These are phyloP conservation scores for Onychorhynchus coronatus DNA, from an alignment of 2,113 vertebrate species.

Conservation along the genomic window DNA sequence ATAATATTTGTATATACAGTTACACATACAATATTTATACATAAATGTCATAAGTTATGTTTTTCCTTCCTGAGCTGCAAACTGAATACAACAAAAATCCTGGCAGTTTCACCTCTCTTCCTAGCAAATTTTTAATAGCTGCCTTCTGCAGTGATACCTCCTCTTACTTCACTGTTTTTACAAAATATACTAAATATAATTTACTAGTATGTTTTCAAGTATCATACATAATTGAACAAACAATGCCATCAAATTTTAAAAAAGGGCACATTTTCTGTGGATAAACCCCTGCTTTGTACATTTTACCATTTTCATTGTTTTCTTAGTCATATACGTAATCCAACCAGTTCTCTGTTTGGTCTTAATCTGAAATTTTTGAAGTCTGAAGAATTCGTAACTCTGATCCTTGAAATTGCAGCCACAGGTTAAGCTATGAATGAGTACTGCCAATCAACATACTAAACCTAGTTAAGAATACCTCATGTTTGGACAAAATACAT, in stretches of 20 bases:
- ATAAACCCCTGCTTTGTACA: background rate
- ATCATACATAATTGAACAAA: constrained; percentile 14
- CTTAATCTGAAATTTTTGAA: background rate
- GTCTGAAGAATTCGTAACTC: background rate
- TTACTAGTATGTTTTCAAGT: background rate
- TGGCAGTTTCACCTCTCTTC: background rate
- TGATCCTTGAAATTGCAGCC: background rate
- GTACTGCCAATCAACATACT: background rate
- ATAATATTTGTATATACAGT: background rate
- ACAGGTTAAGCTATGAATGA: background rate
- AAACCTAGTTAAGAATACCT: background rate
- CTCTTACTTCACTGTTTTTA: background rate
- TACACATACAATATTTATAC: background rate
- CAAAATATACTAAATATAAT: background rate
- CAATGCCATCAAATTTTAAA: background rate
- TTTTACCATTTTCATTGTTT: background rate
- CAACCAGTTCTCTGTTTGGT: background rate
- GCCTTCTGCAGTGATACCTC: background rate
- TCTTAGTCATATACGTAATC: background rate
- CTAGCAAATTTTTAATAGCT: constrained; percentile 18
- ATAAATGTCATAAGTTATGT: background rate
- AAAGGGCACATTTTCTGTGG: background rate
- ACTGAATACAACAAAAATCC: background rate
- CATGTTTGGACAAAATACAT: background rate
- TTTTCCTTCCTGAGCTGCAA: background rate